Percentiles rank a stretch among this genome's conserved stretches.
phyloP scores from a whole-genome alignment of 2,113 vertebrate genomes.

The Sebastes schlegelii region DNA sequence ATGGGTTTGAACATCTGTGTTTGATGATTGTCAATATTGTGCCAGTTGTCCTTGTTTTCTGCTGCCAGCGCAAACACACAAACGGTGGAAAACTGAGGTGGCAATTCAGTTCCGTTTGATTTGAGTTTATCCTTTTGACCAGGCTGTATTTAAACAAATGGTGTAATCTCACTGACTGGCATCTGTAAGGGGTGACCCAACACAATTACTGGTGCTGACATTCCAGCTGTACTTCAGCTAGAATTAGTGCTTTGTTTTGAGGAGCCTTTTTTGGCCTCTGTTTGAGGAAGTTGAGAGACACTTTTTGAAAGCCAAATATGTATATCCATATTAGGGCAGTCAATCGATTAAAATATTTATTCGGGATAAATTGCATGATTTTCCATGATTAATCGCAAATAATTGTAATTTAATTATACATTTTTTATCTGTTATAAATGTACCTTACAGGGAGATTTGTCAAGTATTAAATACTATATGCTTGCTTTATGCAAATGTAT shows the following conservation, averaged over 20 bases:
- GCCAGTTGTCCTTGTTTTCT: slow-evolving; percentile 76
- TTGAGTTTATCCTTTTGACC: slow-evolving; percentile 77
- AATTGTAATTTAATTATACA: too few species aligned
- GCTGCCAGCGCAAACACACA: slow-evolving; percentile 71
- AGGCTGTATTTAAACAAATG: slow-evolving; percentile 74
- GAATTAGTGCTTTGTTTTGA: slow-evolving; percentile 25
- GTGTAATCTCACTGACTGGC: slow-evolving; percentile 68
- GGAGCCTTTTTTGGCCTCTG: slow-evolving; percentile 11
- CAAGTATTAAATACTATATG: too few species aligned
- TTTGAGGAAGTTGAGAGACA: slow-evolving; percentile 26
- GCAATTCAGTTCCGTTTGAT: slow-evolving; percentile 63
- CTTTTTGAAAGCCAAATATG: not conserved
- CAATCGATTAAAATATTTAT: too few species aligned
- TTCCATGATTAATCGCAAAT: too few species aligned
- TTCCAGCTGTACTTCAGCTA: slow-evolving; percentile 30
- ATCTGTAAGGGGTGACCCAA: slow-evolving; percentile 53
- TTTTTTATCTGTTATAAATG: too few species aligned
- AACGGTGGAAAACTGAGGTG: slow-evolving; percentile 51
- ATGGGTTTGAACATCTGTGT: slow-evolving; percentile 84
- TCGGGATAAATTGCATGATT: too few species aligned
- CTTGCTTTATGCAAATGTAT: too few species aligned
- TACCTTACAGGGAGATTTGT: too few species aligned
- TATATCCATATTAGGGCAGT: not conserved
- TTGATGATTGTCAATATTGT: slow-evolving; percentile 73
- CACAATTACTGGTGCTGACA: slow-evolving; percentile 40